Conservation (phyloP, 37 sponge, comb jelly and placozoan species). For the Diacarnus erythraeanus region DNA sequence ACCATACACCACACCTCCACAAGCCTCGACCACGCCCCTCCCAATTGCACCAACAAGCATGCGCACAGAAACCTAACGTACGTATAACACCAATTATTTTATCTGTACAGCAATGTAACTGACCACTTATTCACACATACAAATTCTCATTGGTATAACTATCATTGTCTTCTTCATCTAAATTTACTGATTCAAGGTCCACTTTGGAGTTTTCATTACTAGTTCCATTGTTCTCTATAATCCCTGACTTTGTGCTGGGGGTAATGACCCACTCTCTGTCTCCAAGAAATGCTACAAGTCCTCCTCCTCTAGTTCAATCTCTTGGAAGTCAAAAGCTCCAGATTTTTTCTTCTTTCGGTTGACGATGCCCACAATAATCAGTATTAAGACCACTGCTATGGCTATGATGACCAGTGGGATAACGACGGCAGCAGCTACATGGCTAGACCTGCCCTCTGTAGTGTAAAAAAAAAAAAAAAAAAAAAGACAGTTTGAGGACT, state of each 20-base stretch:
- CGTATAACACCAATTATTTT: too few relatives aligned
- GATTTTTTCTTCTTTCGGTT: neutral
- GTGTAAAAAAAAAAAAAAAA: too few relatives aligned
- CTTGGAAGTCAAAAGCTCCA: neutral
- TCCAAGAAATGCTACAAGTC: neutral
- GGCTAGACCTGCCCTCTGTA: neutral
- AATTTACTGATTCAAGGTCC: too few relatives aligned
- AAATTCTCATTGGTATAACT: too few relatives aligned
- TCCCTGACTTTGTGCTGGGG: neutral
- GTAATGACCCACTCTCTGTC: neutral
- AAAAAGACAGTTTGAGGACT: too few relatives aligned
- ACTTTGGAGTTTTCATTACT: neutral
- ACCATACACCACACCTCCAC: too few relatives aligned
- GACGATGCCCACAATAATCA: neutral
- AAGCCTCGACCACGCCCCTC: too few relatives aligned
- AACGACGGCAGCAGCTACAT: neutral
- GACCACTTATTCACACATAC: too few relatives aligned
- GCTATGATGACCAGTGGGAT: neutral
- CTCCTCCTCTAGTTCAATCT: neutral
- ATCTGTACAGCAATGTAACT: too few relatives aligned
- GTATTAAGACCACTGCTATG: neutral
- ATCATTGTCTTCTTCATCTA: too few relatives aligned
- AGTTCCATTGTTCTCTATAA: neutral
- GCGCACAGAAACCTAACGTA: too few relatives aligned
- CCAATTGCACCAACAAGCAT: too few relatives aligned